Percentiles rank a stretch among this genome's conserved stretches.
Evolutionary conservation across 1,140 invertebrate genomes (phyloP).

Genomic region (Panulirus ornatus): DNA sequence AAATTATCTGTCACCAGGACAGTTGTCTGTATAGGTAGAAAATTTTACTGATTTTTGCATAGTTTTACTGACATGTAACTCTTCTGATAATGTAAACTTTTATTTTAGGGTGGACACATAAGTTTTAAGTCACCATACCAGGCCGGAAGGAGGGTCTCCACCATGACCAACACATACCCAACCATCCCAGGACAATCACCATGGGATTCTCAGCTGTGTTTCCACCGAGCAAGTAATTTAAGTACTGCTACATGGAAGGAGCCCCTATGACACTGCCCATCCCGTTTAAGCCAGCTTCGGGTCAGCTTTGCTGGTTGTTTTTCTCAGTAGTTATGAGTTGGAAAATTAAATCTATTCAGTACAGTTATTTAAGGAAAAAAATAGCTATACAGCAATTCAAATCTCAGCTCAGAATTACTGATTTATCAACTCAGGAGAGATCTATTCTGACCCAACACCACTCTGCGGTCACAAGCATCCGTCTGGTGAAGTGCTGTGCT

Average conservation of each 20-base stretch:
- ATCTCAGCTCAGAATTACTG: conserved; percentile 30
- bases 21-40: neutral
- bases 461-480: conserved; percentile 63
- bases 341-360: conserved; percentile 12
- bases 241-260: conserved; percentile 22
- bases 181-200: conserved; percentile 30
- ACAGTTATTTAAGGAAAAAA: neutral
- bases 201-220: conserved; percentile 39
- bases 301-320: conserved; percentile 14
- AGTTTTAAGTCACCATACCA: conserved; percentile 47
- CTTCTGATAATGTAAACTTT: too few relatives aligned
- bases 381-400: neutral
- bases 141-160: conserved; percentile 48
- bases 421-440: conserved; percentile 38
- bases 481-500: conserved; percentile 68
- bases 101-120: conserved; percentile 52
- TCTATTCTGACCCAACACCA: conserved; percentile 39
- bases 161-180: conserved; percentile 43
- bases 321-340: conserved; percentile 31
- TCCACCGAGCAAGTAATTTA: neutral
- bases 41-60: too few relatives aligned
- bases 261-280: conserved; percentile 55
- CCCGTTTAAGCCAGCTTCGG: conserved; percentile 54
- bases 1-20: neutral
- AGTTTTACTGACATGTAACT: too few relatives aligned